Evolutionary conservation across 2,797 vertebrate species (phyloP), one percentile per base, ranked within the genome.

Genomic region (Acestrorhynchus altus): DNA sequence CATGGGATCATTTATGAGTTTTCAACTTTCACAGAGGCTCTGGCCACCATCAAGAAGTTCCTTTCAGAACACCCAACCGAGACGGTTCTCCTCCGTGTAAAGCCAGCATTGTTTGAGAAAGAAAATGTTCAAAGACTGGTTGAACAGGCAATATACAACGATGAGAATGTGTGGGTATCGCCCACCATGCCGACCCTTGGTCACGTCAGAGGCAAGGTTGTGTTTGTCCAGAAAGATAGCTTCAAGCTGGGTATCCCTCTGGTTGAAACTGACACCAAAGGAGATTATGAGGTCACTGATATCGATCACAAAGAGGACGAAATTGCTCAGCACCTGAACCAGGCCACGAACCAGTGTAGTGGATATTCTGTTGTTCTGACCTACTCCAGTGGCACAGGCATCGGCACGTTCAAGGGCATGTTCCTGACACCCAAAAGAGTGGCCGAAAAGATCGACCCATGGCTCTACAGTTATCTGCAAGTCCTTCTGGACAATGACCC

Each of bases 181-280:
- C 72, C 83, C 11, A 72, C 57, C 0, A 87, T 90, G 74, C 88
- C 89, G 46, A 84, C 4, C 0, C 79, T 90, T 28, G 84, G 83
- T 57, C 74, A 88, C 22, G 64, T 86, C 35, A 86, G 90, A 79
- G 90, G 90, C 8, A 91, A 88, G 79, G 83, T 90, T 1, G 86
- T 91, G 8, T 87, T 92, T 60, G 35, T 90, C 47, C 88, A 90
- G 82, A 83, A 83, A 81, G 78, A 22, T 26, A 81, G 75, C 31
- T 89, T 91, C 73, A 84, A 74, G 2, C 16, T 90, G 0, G 89
- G 89, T 1, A 71, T 90, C 20, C 80, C 81, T 2, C 56, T 90
- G 39, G n/a, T 49, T 31, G 79, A 87, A 3, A 89, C 86, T 0
- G 57, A 78, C 10, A 72, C 18, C 0, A 80, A 85, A 31, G 63